phyloP scores from a whole-genome alignment of 92 coral and sea anemone genomes.

The Epizoanthus scotinus region DNA sequence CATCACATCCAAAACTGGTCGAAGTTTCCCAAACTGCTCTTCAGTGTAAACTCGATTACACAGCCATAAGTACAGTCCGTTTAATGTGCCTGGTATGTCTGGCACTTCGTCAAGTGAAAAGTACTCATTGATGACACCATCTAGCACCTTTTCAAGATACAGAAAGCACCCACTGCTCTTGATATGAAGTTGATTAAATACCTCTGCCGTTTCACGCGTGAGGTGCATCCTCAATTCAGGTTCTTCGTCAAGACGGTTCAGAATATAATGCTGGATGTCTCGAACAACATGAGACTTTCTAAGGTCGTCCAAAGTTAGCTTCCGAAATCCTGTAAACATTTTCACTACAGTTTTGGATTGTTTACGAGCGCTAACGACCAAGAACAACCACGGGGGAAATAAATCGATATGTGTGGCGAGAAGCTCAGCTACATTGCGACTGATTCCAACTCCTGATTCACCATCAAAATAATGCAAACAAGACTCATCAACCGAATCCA shows the following conservation, averaged over 20 bases:
- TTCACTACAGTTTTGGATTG: constrained; percentile 95
- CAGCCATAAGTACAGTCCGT: constrained; percentile 95
- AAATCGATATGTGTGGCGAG: constrained; percentile 91
- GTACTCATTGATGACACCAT: constrained; percentile 78
- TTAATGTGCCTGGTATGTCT: constrained; percentile 95
- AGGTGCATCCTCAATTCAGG: constrained; percentile 81
- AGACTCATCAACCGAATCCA: constrained; percentile 96
- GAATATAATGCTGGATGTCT: constrained; percentile 94
- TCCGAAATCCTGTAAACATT: constrained; percentile 98
- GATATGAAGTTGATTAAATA: constrained; percentile 93
- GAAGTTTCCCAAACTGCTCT: constrained; percentile 79
- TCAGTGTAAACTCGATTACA: constrained; percentile 88
- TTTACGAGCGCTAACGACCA: constrained; percentile 91
- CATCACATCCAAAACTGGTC: constrained; percentile 79
- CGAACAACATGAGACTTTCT: constrained; percentile 95
- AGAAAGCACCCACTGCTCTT: constrained; percentile 98
- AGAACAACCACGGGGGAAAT: constrained; percentile 88
- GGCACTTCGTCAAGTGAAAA: constrained; percentile 84
- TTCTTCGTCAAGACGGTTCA: constrained; percentile 90
- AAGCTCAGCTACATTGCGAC: constrained; percentile 84
- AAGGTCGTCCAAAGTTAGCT: constrained; percentile 91
- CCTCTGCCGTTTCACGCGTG: constrained; percentile 93
- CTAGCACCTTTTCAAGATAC: constrained; percentile 92
- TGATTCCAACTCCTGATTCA: constrained; percentile 64
- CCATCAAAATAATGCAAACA: constrained; percentile 81